Percentiles rank a stretch among this genome's conserved stretches.
Conservation (phyloP, 2,888 invertebrate species). For the Drosophila mimetica region DNA sequence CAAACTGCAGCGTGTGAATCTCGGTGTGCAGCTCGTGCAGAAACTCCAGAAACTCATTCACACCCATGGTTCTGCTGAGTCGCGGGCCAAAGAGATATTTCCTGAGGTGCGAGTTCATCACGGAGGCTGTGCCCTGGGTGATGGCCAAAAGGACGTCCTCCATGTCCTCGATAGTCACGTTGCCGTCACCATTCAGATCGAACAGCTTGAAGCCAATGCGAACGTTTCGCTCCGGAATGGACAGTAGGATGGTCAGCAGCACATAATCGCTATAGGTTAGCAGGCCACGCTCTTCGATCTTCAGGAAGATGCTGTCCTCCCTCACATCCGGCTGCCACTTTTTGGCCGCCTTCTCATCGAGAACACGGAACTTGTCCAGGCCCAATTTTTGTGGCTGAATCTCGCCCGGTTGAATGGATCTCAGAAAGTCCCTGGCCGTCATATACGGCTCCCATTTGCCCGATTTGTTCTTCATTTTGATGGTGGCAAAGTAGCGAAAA, state of each 20-base stretch:
- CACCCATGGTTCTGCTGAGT: constrained; percentile 20
- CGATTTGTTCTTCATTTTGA: constrained; percentile 30
- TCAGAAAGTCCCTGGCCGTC: constrained; percentile 63
- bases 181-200: constrained; percentile 25
- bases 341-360: constrained; percentile 4
- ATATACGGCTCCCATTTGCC: constrained; percentile 47
- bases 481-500: constrained; percentile 65
- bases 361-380: constrained; percentile 23
- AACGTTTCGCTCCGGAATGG: constrained; percentile 38
- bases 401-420: constrained; percentile 49
- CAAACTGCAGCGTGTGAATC: constrained; percentile 46
- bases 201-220: constrained; percentile 46
- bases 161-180: constrained; percentile 23
- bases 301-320: constrained; percentile 53
- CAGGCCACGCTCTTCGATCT: constrained; percentile 42
- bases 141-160: constrained; percentile 14
- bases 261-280: constrained; percentile 53
- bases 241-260: constrained; percentile 37
- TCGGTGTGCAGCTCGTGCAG: constrained; percentile 30
- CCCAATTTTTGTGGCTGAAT: constrained; percentile 49
- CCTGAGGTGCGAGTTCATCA: constrained; percentile 19
- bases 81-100: constrained; percentile 41
- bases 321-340: background rate
- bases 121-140: background rate
- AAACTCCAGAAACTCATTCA: constrained; percentile 38